Conservation (phyloP, 2,797 vertebrate species). For the Synaphobranchus kaupii region DNA sequence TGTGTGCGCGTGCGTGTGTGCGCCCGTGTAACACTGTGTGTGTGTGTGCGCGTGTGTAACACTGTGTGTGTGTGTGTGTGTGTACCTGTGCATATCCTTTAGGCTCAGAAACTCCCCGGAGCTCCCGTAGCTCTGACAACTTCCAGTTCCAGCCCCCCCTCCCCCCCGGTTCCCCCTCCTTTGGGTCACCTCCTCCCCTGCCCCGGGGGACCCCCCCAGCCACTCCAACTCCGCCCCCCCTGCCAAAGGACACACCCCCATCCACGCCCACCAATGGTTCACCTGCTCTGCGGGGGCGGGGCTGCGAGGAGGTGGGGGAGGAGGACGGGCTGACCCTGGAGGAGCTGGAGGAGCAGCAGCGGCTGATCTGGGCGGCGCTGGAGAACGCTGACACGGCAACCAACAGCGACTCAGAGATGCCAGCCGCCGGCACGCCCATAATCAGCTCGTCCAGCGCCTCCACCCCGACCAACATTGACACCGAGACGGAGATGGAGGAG, state of each 20-base stretch:
- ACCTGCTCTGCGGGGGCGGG: conserved; percentile 59
- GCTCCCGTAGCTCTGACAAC: conserved; percentile 55
- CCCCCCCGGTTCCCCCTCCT: conserved; percentile 78
- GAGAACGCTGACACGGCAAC: conserved; percentile 82
- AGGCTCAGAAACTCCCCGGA: conserved; percentile 65
- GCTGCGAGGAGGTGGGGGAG: conserved; percentile 67
- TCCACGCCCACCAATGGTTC: conserved; percentile 71
- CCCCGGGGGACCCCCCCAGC: conserved; percentile 84
- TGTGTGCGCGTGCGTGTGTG: neutral
- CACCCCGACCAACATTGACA: conserved; percentile 72
- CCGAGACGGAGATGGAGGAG: conserved; percentile 60
- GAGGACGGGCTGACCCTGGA: conserved; percentile 90
- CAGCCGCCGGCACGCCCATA: conserved; percentile 73
- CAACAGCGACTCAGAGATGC: conserved; percentile 85
- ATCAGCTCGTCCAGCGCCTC: conserved; percentile 79
- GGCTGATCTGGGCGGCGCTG: conserved; percentile 89
- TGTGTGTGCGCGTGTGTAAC: neutral
- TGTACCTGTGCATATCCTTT: neutral
- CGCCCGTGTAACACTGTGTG: neutral
- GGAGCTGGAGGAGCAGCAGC: conserved; percentile 94
- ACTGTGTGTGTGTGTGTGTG: neutral
- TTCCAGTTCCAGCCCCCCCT: conserved; percentile 86
- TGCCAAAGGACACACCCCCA: conserved; percentile 82
- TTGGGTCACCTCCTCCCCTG: conserved; percentile 81
- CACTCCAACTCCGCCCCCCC: conserved; percentile 77